Percentiles rank a stretch among this genome's conserved stretches.
phyloP scores from a whole-genome alignment of 2,113 vertebrate species.

The Candoia aspera region DNA sequence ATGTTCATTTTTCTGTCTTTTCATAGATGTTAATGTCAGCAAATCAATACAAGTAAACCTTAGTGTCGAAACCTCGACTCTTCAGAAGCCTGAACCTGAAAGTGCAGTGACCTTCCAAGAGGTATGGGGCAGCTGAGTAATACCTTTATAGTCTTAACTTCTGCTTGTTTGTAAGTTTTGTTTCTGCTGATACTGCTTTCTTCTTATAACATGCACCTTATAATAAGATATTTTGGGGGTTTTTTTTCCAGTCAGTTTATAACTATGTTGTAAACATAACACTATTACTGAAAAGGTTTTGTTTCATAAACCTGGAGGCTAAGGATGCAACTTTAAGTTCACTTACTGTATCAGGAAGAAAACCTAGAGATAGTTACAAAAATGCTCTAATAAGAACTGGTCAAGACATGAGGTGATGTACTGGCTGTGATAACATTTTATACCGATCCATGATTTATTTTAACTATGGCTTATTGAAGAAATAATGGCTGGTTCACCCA shows the following conservation, averaged over 20 bases:
- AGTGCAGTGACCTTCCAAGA: conserved; percentile 1
- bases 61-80: conserved; percentile 38
- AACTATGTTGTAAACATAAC: not conserved
- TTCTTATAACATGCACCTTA: not conserved
- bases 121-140: conserved; percentile 58
- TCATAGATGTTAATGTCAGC: conserved; percentile 63
- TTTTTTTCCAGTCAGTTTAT: not conserved
- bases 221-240: not conserved
- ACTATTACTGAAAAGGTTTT: not conserved
- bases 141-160: not conserved
- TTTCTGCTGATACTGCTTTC: not conserved
- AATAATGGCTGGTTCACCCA: not conserved
- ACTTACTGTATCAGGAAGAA: not conserved
- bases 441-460: not conserved
- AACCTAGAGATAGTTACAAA: not conserved
- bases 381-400: not conserved
- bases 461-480: not conserved
- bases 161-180: not conserved
- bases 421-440: not conserved
- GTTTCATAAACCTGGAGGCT: not conserved
- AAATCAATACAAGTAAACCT: conserved; percentile 69
- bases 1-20: conserved; percentile 11
- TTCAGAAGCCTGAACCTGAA: conserved; percentile 51
- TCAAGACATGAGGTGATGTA: not conserved
- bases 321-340: no score